A percentile compares a stretch with the other conserved stretches of the same genome.
Evolutionary conservation across 2,113 vertebrate species (phyloP).

Genomic region (Todiramphus chloris): DNA sequence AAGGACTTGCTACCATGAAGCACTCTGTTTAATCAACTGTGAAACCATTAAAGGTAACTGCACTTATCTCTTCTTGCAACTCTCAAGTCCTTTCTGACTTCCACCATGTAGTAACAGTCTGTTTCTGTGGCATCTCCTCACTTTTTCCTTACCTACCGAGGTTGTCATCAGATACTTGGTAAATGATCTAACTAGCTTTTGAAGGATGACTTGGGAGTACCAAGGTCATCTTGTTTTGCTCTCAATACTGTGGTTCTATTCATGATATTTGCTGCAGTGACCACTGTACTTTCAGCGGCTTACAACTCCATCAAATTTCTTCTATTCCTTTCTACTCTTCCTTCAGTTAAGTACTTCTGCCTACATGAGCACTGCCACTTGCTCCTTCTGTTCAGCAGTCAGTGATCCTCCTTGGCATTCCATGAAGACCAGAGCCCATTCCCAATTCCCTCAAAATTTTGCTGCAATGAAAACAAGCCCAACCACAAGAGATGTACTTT

Average conservation of each 20-base stretch:
- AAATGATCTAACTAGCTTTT: background rate
- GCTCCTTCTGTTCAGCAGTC: background rate
- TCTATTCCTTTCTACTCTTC: background rate
- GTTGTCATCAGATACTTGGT: background rate
- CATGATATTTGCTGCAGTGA: background rate
- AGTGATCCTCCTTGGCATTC: background rate
- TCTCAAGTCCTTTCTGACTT: background rate
- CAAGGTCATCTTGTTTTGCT: background rate
- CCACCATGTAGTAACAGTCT: background rate
- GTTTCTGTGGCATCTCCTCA: background rate
- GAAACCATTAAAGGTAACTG: background rate
- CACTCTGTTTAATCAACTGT: background rate
- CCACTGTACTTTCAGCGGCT: background rate
- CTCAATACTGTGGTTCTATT: background rate
- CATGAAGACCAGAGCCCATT: accelerated
- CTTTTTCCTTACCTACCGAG: background rate
- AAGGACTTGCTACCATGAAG: background rate
- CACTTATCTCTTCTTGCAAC: background rate
- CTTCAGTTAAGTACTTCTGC: background rate
- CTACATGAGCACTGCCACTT: background rate
- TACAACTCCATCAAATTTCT: background rate
- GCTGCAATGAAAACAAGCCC: background rate
- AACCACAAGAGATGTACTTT: accelerated
- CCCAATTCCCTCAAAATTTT: background rate
- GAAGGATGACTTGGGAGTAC: background rate